Evolutionary conservation across 2,113 vertebrate species (phyloP), one percentile per base, ranked within the genome.

Genomic region (Gila orcuttii): DNA sequence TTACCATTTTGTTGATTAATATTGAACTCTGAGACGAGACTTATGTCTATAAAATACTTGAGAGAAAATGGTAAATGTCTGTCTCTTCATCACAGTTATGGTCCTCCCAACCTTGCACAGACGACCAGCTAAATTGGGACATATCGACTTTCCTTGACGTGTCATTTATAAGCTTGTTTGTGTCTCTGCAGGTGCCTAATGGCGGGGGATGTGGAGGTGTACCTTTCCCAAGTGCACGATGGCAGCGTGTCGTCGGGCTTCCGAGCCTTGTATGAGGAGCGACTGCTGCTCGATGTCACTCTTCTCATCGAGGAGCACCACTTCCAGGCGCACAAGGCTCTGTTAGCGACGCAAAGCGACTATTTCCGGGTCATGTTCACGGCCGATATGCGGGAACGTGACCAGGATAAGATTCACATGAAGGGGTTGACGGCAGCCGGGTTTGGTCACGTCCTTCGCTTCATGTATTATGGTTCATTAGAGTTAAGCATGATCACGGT

Each of bases 321-420:
- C 89, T 99, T 99, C 96, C 98, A 99, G 95, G 98, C 97, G 83
- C 98, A 99, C 95, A 99, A 99, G 95, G 98, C 98, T 28, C 95
- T 99, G 66, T 94, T 99, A 95, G 98, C 98, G 90, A 99, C 98
- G 10, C 98, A 99, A 95, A 99, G 98, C 90, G 98, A 99, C 94
- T 99, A 99, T 94, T 99, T 99, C 95, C 96, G 98, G 93, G 98
- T 99, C 89, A 99, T 99, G 98, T 99, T 99, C 93, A 99, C 98
- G 15, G 98, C 98, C 6, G 98, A 99, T 94, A 99, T 99, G 98
- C 94, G 98, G 86, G 98, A 99, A 92, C 94, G 98, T 87, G 98
- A 99, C 95, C 98, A 99, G 96, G 96, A 99, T 93, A 98, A 98
- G 95, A 99, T 99, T 95, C 97, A 98, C 93, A 96, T 99, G 94